phyloP scores from a whole-genome alignment of 1,140 invertebrate species.

The Cephus cinctus region DNA sequence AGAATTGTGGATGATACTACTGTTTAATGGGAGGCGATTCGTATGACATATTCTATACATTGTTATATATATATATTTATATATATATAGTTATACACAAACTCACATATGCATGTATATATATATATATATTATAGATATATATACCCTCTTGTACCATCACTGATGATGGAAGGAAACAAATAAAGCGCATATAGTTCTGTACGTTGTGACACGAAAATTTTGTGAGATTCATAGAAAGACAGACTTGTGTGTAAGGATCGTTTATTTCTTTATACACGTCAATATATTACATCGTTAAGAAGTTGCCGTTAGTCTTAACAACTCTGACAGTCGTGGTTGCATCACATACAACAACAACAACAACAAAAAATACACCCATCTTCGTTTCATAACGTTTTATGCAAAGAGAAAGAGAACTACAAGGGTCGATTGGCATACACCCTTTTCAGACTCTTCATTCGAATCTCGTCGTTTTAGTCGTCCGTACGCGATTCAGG shows the following conservation, averaged over 20 bases:
- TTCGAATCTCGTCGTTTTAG: slow-evolving; percentile 11
- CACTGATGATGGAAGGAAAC: too few species aligned
- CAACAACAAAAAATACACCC: slow-evolving; percentile 14
- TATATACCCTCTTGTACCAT: too few species aligned
- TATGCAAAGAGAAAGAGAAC: too few species aligned
- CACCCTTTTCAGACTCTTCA: background rate
- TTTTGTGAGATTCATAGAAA: too few species aligned
- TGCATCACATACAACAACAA: slow-evolving; percentile 27
- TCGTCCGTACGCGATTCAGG: too few species aligned
- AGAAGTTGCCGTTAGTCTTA: slow-evolving; percentile 34
- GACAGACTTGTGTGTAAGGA: too few species aligned
- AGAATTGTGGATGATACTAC: slow-evolving; percentile 3
- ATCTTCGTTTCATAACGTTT: slow-evolving; percentile 15
- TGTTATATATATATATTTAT: background rate
- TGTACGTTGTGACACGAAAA: too few species aligned
- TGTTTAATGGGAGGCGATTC: background rate
- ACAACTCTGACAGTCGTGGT: slow-evolving; percentile 28
- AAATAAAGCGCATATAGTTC: too few species aligned
- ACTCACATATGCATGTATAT: slow-evolving; percentile 4
- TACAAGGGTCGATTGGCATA: slow-evolving; percentile 6
- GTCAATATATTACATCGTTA: slow-evolving; percentile 43
- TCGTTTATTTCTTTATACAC: slow-evolving; percentile 28
- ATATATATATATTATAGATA: too few species aligned
- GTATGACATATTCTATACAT: background rate
- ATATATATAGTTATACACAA: background rate